Percentiles rank a stretch among this genome's conserved stretches.
phyloP scores from a whole-genome alignment of 2,888 invertebrate genomes.

The Venusia cambrica region DNA sequence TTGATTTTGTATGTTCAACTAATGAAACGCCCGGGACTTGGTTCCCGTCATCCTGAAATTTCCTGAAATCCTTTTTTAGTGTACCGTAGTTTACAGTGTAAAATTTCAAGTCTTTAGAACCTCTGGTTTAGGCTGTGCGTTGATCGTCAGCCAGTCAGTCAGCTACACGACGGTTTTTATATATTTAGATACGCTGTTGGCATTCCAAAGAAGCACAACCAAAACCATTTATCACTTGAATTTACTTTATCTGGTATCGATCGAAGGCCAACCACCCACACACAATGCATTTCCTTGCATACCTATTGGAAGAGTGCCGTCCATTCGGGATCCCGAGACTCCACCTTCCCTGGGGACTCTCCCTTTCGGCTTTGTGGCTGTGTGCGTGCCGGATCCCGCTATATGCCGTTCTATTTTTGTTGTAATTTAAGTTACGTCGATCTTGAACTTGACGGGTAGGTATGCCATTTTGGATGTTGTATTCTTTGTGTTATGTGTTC shows the following conservation, averaged over 20 bases:
- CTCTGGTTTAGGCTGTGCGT: too few species aligned
- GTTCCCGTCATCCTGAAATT: too few species aligned
- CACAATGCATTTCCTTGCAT: constrained; percentile 74
- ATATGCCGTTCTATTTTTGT: constrained; percentile 58
- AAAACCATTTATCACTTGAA: constrained; percentile 22
- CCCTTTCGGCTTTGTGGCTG: constrained; percentile 57
- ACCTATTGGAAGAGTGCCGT: constrained; percentile 69
- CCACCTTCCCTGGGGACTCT: constrained; percentile 79
- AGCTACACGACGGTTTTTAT: too few species aligned
- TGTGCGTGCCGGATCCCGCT: constrained; percentile 44
- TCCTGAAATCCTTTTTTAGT: too few species aligned
- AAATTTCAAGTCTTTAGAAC: too few species aligned
- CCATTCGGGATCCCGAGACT: constrained; percentile 71
- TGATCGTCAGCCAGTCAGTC: too few species aligned
- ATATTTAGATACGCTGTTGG: not conserved
- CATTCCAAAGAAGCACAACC: not conserved
- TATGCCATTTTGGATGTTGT: constrained; percentile 17
- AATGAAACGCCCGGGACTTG: too few species aligned
- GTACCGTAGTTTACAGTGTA: too few species aligned
- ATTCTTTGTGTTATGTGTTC: constrained; percentile 1
- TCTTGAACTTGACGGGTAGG: constrained; percentile 54
- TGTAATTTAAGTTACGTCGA: constrained; percentile 43
- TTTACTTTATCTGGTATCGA: constrained; percentile 38
- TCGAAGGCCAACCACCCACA: constrained; percentile 52
- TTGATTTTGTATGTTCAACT: too few species aligned